phyloP scores from a whole-genome alignment of 2,113 vertebrate species.

The Equus przewalskii region DNA sequence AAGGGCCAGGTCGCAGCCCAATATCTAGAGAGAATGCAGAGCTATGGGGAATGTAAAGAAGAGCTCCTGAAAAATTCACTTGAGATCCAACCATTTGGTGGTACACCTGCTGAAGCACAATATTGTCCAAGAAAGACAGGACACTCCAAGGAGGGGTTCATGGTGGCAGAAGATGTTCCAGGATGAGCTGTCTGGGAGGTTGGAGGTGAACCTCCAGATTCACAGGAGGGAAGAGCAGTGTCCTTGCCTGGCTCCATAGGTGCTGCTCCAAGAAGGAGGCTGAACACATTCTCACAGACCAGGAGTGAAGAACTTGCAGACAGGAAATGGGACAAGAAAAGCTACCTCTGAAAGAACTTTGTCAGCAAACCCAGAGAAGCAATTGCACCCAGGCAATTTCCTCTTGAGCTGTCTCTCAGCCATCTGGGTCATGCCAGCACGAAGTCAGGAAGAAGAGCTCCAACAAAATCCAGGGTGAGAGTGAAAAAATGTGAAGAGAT shows the following conservation, averaged over 20 bases:
- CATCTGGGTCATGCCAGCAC: too few relatives aligned
- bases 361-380: not conserved
- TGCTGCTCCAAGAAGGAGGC: not conserved
- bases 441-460: not conserved
- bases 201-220: not conserved
- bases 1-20: not conserved
- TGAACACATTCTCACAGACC: accelerated
- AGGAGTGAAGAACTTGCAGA: not conserved
- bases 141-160: accelerated
- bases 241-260: too few relatives aligned
- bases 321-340: accelerated
- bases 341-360: accelerated
- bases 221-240: accelerated
- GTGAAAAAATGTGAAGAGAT: accelerated
- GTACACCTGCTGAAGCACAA: accelerated
- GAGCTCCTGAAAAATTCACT: accelerated
- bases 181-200: accelerated
- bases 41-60: not conserved
- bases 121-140: accelerated
- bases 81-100: not conserved
- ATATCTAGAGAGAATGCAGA: not conserved
- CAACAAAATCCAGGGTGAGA: not conserved
- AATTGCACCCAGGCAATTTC: accelerated
- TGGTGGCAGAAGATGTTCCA: accelerated
- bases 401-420: accelerated